phyloP scores from a whole-genome alignment of 2,888 invertebrate genomes.

The Hylaea fasciaria region DNA sequence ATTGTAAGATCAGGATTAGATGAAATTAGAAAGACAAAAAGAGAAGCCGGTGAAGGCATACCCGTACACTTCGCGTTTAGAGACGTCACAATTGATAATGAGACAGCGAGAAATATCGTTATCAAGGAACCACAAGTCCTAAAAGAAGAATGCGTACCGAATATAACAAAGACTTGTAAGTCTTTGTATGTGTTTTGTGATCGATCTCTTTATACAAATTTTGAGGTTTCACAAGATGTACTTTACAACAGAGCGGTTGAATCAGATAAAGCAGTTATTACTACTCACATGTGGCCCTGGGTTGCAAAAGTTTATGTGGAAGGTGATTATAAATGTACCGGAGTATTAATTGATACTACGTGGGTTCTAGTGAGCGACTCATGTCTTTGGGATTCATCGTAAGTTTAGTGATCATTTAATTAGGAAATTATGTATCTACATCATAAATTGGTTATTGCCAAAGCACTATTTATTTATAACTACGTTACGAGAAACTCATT shows the following conservation, averaged over 20 bases:
- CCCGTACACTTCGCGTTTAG: constrained; percentile 68
- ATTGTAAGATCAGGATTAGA: constrained; percentile 44
- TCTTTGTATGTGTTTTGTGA: constrained; percentile 84
- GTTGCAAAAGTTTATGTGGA: constrained; percentile 89
- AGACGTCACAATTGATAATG: constrained; percentile 42
- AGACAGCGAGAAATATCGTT: constrained; percentile 53
- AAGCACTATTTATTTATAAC: too few species aligned
- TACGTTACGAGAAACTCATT: constrained; percentile 6
- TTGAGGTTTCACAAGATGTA: constrained; percentile 58
- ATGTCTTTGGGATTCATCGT: constrained; percentile 75
- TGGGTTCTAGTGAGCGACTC: constrained; percentile 87
- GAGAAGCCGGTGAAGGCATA: constrained; percentile 51
- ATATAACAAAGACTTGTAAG: constrained; percentile 79
- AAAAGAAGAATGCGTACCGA: constrained; percentile 76
- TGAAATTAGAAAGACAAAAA: constrained; percentile 52
- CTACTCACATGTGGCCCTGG: constrained; percentile 87
- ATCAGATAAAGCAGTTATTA: constrained; percentile 29
- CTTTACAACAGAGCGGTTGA: constrained; percentile 51
- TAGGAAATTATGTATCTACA: neutral
- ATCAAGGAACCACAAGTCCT: constrained; percentile 71
- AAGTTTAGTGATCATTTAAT: constrained; percentile 16
- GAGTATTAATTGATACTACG: constrained; percentile 86
- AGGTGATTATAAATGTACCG: constrained; percentile 88
- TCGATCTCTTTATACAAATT: constrained; percentile 69
- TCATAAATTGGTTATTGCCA: too few species aligned